A percentile compares a stretch with the other conserved stretches of the same genome.
Conservation (phyloP, 2,888 invertebrate species). For the Muschampia staudingeri region DNA sequence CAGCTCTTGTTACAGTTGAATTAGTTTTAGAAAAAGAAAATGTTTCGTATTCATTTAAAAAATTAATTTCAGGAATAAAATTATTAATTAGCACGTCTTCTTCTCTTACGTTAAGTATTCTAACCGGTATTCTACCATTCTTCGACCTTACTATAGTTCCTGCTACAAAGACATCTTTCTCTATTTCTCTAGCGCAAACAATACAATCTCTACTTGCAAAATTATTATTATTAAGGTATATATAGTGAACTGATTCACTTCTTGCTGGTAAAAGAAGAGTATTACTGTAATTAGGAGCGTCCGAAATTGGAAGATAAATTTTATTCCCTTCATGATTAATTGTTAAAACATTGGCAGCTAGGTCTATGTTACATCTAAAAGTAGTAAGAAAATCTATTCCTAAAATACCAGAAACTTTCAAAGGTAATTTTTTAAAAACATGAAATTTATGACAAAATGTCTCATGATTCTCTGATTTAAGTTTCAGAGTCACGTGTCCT, state of each 20-base stretch:
- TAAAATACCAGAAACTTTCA: not conserved
- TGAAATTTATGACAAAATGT: not conserved
- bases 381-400: conserved; percentile 8
- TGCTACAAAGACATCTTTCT: conserved; percentile 1
- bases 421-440: not conserved
- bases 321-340: not conserved
- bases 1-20: no score
- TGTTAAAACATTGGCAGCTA: not conserved
- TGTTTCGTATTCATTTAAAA: no score
- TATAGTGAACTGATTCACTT: not conserved
- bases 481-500: not conserved
- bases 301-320: not conserved
- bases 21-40: no score
- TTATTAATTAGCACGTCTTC: not conserved
- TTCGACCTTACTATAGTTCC: not conserved
- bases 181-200: not conserved
- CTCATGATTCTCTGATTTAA: not conserved
- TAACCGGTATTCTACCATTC: not conserved
- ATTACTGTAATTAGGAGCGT: not conserved
- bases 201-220: not conserved
- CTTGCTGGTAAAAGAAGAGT: not conserved
- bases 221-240: not conserved
- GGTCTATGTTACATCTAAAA: not conserved
- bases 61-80: not conserved
- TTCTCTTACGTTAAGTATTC: not conserved